Evolutionary conservation across 2,888 invertebrate genomes (phyloP), one percentile per base, ranked within the genome.

Genomic region (Chalcosyrphus nemorum): DNA sequence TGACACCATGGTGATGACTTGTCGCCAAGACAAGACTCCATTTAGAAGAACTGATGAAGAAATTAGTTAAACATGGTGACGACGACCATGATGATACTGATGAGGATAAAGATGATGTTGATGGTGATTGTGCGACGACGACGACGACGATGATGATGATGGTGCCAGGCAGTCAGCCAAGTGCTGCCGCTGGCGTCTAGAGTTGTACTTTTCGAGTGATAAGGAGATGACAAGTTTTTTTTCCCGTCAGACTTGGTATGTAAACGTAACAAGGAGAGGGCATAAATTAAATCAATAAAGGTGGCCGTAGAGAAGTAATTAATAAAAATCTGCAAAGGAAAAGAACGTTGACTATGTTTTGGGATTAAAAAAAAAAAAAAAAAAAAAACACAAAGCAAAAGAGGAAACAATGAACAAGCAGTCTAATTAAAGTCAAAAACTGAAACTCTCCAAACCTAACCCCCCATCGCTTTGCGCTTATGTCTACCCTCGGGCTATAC

Each of bases 1-100:
- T 82, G 81, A 77, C 77, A 77, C 66, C 59, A 59, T 71, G 70
- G 70, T 71, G 81, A 81, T 81, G 41, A 11, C 70, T 72, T 77
- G 82, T 82, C 82, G 82, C 77, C 82, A 74, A 72, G 78, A 82
- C 78, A 77, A 82, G 82, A 72, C 82, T 57, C 50, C 77, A 74
- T 74, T 82, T 82, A 82, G 56, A 43, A 45, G 41, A 72, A 68
- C 72, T 78, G 66, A 72, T 78, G 68, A 77, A 77, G 82, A 77
- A 77, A 82, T 82, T 77, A 82, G 82, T 74, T 72, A 47, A 72
- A 72, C 82, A 78, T 78, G 66, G 66, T 68, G 82, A 77, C 56
- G 77, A 77, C 72, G 61, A 66, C 72, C 66, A 61, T 68, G 71
- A 41, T 52, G 63, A 81, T 74, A 68, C 38, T 19, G 45, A 43